These are phyloP conservation scores for Gadus macrocephalus DNA, from an alignment of 2,113 vertebrate genomes.

Conservation along the genomic window DNA sequence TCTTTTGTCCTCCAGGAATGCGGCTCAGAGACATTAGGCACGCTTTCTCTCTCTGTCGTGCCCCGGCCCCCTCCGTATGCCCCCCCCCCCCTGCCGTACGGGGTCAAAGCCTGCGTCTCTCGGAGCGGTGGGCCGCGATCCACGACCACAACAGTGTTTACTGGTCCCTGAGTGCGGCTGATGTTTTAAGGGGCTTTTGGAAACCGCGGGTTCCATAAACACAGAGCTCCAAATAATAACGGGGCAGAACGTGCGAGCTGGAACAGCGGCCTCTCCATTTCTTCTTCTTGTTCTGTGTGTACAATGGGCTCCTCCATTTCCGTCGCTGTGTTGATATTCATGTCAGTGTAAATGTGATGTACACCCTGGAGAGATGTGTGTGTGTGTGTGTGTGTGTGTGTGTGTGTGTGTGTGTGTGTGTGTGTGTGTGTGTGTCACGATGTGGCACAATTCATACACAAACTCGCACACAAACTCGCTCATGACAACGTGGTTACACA, in stretches of 20 bases:
- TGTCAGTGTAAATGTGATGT: constrained; percentile 38
- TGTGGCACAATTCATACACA: no score
- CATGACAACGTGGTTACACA: no score
- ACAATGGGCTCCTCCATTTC: constrained; percentile 17
- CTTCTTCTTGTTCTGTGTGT: background rate
- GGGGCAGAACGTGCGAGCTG: constrained; percentile 31
- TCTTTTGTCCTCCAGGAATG: background rate
- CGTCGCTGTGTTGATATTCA: constrained; percentile 46
- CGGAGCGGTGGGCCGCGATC: constrained; percentile 36
- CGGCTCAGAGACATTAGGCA: background rate
- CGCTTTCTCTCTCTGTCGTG: background rate
- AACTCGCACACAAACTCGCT: no score
- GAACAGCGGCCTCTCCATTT: background rate
- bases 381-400: no score
- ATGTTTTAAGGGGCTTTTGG: constrained; percentile 51
- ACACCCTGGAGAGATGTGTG: constrained; percentile 32
- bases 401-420: no score
- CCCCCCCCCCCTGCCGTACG: constrained; percentile 1
- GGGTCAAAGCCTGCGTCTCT: constrained; percentile 21
- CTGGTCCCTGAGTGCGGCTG: constrained; percentile 25
- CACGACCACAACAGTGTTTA: constrained; percentile 45
- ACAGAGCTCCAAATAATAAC: constrained; percentile 40
- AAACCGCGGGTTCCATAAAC: constrained; percentile 38
- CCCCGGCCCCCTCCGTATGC: constrained; percentile 16
- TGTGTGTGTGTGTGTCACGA: no score